Evolutionary conservation across 1,140 invertebrate genomes (phyloP).

Genomic region (Holotrichia oblita): DNA sequence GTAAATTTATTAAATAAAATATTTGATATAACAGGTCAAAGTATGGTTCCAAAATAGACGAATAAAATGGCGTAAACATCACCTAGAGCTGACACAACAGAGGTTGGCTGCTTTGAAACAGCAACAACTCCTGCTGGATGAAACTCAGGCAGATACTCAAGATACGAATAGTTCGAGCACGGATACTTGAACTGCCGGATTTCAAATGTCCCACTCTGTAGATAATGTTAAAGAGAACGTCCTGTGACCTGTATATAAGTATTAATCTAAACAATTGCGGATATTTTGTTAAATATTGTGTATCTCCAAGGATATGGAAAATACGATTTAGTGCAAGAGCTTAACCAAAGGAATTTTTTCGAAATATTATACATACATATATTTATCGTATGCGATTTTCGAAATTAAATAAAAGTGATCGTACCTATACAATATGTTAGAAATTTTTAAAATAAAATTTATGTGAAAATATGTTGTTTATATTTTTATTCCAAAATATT

Average conservation of each 20-base stretch:
- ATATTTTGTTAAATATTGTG: conserved; percentile 31
- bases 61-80: conserved; percentile 96
- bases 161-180: conserved; percentile 58
- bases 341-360: conserved; percentile 24
- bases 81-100: conserved; percentile 90
- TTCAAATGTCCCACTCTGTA: conserved; percentile 1
- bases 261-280: conserved; percentile 28
- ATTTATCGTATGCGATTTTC: conserved; percentile 30
- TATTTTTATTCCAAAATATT: not conserved
- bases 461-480: not conserved
- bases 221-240: conserved; percentile 21
- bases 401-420: conserved; percentile 29
- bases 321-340: conserved; percentile 27
- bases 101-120: conserved; percentile 81
- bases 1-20: conserved; percentile 27
- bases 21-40: conserved; percentile 76
- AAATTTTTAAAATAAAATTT: conserved; percentile 34
- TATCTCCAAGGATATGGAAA: not conserved
- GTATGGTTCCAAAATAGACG: conserved; percentile 98
- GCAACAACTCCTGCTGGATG: conserved; percentile 59
- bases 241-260: conserved; percentile 24
- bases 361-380: conserved; percentile 23
- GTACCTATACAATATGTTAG: conserved; percentile 35
- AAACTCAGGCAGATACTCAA: conserved; percentile 47
- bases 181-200: conserved; percentile 53